Base-by-base conservation (phyloP, 1,140 invertebrate species). In the Sitodiplosis mosellana region DNA sequence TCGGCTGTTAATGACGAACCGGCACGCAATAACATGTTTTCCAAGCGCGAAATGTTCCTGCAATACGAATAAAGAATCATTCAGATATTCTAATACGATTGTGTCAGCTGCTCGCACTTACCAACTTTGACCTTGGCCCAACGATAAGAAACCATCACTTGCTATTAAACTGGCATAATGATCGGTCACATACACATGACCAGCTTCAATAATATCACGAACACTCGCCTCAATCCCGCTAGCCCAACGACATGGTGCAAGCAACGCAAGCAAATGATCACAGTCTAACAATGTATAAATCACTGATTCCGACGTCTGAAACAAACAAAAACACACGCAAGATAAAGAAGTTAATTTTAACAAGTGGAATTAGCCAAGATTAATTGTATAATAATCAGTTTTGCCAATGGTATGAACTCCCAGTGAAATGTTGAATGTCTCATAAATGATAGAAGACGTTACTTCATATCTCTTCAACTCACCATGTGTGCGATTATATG, bases 211-310 rank as follows among this genome's bases (percentile, higher is more conserved):
- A 2, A 84, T 68, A 58, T 78, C 77, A 2, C 76, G 71, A 7
- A 76, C 76, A 46, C 82, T 61, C 51, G 73, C 69, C 51, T 76
- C 74, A 22, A 83, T 72, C 15, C 78, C 72, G 46, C 80, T 77
- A 7, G 80, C 77, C 81, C 81, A 84, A 45, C 79, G 71, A 14
- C 80, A 75, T 52, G 74, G 72, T 5, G 80, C 77, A 21, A 83
- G 59, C 18, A 76, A 76, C 17, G 74, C 72, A 33, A 82, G 57
- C 1, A 84, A 56, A 55, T 79, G 75, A 54, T 83, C 80, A 58
- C 80, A 82, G 47, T 76, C 72, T 59, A 81, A 71, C 53, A 78
- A 73, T 11, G 72, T 77, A 54, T 78, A 75, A 37, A 80, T 60
- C 20, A 80, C 70, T 51, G 74, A 76, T 52, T 79, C 75, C 5